Evolutionary conservation across 2,113 vertebrate genomes (phyloP).

Genomic region (Syngnathus typhle): DNA sequence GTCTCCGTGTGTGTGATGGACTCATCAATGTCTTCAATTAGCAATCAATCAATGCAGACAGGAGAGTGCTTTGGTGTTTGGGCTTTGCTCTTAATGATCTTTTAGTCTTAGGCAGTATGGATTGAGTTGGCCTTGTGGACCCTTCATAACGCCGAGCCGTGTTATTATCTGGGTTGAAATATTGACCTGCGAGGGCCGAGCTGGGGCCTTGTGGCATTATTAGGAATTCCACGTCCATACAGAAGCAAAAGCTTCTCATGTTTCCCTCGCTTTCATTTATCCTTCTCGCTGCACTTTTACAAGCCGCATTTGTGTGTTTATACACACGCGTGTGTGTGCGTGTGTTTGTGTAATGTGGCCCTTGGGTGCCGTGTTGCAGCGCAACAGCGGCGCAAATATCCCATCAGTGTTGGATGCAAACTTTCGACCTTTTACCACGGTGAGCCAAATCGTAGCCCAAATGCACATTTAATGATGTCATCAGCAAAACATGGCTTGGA

Average conservation of each 20-base stretch:
- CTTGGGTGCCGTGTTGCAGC: neutral
- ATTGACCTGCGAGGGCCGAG: neutral
- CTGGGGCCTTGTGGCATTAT: neutral
- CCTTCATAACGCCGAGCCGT: neutral
- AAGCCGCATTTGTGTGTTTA: slow-evolving; percentile 1
- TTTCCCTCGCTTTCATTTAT: neutral
- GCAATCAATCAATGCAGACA: slow-evolving; percentile 7
- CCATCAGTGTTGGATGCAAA: neutral
- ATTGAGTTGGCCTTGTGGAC: neutral
- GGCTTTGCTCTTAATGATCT: slow-evolving; percentile 4
- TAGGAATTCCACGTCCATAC: slow-evolving; percentile 1
- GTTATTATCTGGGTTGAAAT: slow-evolving; percentile 5
- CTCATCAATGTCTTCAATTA: neutral
- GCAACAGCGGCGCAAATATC: neutral
- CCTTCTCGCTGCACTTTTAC: neutral
- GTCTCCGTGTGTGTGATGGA: neutral
- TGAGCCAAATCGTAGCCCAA: neutral
- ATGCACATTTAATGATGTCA: neutral
- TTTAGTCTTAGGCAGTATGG: neutral
- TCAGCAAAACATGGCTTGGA: neutral
- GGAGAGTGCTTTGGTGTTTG: neutral
- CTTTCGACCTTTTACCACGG: slow-evolving; percentile 1
- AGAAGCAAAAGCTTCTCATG: neutral
- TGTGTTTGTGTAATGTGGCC: neutral
- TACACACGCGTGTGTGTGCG: neutral